These are phyloP conservation scores for Drosophila athabasca DNA, from an alignment of 1,140 invertebrate genomes.

Conservation along the genomic window DNA sequence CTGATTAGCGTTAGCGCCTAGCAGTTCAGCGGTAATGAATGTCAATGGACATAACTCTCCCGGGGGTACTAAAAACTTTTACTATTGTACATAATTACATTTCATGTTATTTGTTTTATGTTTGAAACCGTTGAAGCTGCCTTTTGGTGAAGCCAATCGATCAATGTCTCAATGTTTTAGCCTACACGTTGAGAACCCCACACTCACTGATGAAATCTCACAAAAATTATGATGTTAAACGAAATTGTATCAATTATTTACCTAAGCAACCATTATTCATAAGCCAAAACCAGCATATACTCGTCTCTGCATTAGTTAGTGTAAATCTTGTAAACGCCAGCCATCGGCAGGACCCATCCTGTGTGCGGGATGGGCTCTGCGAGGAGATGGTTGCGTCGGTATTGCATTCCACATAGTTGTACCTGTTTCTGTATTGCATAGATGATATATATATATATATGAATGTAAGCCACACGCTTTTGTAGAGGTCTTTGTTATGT, in stretches of 20 bases:
- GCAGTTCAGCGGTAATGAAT: neutral
- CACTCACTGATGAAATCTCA: constrained; percentile 70
- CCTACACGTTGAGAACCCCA: neutral
- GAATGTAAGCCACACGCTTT: constrained; percentile 39
- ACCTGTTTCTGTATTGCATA: constrained; percentile 62
- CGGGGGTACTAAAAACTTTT: constrained; percentile 19
- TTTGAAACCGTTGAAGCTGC: constrained; percentile 33
- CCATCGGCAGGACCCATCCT: neutral
- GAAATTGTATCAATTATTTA: constrained; percentile 73
- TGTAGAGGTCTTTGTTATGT: constrained; percentile 47
- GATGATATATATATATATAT: constrained; percentile 44
- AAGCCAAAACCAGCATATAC: constrained; percentile 30
- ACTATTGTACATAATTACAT: constrained; percentile 42
- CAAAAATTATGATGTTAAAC: constrained; percentile 46
- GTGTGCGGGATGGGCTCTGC: neutral
- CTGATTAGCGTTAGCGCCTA: constrained; percentile 51
- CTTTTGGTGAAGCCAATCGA: constrained; percentile 37
- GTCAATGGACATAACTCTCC: constrained; percentile 15
- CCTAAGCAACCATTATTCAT: constrained; percentile 42
- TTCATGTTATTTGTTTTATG: constrained; percentile 18
- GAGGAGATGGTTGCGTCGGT: neutral
- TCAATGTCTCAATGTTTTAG: constrained; percentile 24
- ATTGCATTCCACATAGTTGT: constrained; percentile 57
- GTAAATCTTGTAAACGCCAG: constrained; percentile 54
- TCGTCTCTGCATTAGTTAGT: constrained; percentile 57